Evolutionary conservation across 1,140 invertebrate genomes (phyloP).

Genomic region (Drosophila watanabei): DNA sequence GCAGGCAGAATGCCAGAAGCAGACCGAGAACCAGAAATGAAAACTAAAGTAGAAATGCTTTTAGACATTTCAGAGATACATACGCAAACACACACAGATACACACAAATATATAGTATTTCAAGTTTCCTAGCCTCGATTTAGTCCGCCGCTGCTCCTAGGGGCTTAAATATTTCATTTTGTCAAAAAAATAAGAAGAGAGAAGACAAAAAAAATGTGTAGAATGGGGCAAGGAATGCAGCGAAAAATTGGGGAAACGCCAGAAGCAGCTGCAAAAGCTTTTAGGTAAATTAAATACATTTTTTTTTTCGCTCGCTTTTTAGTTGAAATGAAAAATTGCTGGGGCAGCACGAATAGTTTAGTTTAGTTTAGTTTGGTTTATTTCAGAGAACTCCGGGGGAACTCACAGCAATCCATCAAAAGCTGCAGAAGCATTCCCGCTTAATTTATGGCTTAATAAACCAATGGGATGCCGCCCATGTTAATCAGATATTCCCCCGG

Average conservation of each 20-base stretch:
- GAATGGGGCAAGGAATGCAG: conserved; percentile 50
- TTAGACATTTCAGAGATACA: conserved; percentile 68
- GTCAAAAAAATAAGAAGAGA: conserved; percentile 36
- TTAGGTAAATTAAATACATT: conserved; percentile 74
- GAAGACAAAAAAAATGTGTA: background rate
- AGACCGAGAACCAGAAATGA: conserved; percentile 63
- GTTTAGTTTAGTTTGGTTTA: conserved; percentile 29
- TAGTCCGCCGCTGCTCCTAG: conserved; percentile 13
- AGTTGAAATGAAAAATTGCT: conserved; percentile 20
- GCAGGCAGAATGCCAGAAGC: conserved; percentile 57
- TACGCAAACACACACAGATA: conserved; percentile 26
- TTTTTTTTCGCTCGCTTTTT: conserved; percentile 54
- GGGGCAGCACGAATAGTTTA: conserved; percentile 40
- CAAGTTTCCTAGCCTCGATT: conserved; percentile 65
- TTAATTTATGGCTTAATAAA: conserved; percentile 51
- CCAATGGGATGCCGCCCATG: conserved; percentile 23
- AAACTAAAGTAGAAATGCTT: conserved; percentile 73
- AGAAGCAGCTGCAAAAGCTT: conserved; percentile 64
- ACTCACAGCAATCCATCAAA: conserved; percentile 39
- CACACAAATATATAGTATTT: conserved; percentile 60
- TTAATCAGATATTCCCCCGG: conserved; percentile 38
- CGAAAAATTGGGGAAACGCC: conserved; percentile 27
- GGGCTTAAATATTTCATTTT: conserved; percentile 71
- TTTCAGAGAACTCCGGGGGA: conserved; percentile 1
- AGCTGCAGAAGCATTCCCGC: conserved; percentile 42